A percentile compares a stretch with the other conserved stretches of the same genome.
These are phyloP conservation scores for Alitta virens DNA, from an alignment of 2,888 invertebrate species.

Conservation along the genomic window DNA sequence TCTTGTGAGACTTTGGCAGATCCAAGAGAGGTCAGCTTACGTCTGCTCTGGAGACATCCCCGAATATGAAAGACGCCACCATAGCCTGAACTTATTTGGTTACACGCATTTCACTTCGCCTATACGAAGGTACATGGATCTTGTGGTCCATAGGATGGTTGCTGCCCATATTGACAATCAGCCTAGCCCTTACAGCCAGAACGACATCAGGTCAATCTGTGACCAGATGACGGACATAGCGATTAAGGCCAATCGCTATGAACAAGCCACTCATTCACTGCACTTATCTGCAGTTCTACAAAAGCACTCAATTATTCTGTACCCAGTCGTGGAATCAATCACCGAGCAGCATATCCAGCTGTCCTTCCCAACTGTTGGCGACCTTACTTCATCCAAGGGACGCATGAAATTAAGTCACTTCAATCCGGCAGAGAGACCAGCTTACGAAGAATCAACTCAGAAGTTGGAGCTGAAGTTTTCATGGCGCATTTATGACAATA, in stretches of 20 bases:
- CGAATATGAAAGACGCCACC: constrained; percentile 28
- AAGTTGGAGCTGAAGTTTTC: constrained; percentile 37
- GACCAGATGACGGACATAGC: constrained; percentile 18
- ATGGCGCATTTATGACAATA: constrained; percentile 39
- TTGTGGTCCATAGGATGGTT: constrained; percentile 43
- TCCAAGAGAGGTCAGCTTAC: constrained; percentile 35
- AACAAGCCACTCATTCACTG: constrained; percentile 23
- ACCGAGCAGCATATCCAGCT: constrained; percentile 30
- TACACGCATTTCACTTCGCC: constrained; percentile 45
- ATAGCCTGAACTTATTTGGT: constrained; percentile 33
- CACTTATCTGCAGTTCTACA: constrained; percentile 33
- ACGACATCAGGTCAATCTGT: constrained; percentile 34
- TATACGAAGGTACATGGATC: constrained; percentile 41
- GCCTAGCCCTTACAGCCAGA: constrained; percentile 33
- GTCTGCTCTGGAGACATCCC: constrained; percentile 26
- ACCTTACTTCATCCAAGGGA: constrained; percentile 17
- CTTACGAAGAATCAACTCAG: constrained; percentile 18
- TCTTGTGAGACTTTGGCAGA: constrained; percentile 30
- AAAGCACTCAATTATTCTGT: constrained; percentile 34
- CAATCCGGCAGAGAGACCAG: constrained; percentile 29
- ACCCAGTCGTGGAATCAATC: constrained; percentile 38
- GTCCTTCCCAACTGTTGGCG: constrained; percentile 28
- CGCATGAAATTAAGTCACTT: constrained; percentile 29
- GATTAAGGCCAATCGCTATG: constrained; percentile 16
- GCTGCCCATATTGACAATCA: constrained; percentile 34